A percentile compares a stretch with the other conserved stretches of the same genome.
phyloP scores from a whole-genome alignment of 2,113 vertebrate species.

The Tenrec ecaudatus region DNA sequence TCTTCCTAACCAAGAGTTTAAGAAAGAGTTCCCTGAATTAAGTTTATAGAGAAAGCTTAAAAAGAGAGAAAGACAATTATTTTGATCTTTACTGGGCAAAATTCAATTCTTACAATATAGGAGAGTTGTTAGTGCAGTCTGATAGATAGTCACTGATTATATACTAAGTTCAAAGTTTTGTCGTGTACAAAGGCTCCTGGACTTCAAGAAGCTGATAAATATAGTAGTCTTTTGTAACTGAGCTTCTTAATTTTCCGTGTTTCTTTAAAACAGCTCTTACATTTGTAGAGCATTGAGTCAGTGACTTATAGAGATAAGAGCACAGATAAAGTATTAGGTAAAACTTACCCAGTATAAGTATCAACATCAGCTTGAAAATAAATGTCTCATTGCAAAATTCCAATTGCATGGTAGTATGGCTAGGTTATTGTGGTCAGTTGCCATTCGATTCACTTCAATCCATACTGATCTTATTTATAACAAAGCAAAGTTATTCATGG shows the following conservation, averaged over 20 bases:
- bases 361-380: conserved; percentile 38
- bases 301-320: neutral
- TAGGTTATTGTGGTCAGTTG: neutral
- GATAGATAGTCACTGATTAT: neutral
- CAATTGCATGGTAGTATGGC: neutral
- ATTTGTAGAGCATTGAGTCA: neutral
- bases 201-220: neutral
- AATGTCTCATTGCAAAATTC: conserved; percentile 12
- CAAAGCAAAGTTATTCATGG: neutral
- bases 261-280: neutral
- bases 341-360: neutral
- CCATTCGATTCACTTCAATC: neutral
- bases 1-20: neutral
- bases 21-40: neutral
- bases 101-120: neutral
- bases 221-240: neutral
- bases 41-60: neutral
- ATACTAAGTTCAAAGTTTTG: neutral
- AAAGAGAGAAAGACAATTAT: neutral
- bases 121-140: neutral
- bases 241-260: neutral
- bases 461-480: neutral
- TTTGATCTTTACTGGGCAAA: neutral
- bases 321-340: neutral
- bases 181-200: neutral